Conservation (phyloP, 2,797 vertebrate genomes). For the Pseudochirops cupreus region DNA sequence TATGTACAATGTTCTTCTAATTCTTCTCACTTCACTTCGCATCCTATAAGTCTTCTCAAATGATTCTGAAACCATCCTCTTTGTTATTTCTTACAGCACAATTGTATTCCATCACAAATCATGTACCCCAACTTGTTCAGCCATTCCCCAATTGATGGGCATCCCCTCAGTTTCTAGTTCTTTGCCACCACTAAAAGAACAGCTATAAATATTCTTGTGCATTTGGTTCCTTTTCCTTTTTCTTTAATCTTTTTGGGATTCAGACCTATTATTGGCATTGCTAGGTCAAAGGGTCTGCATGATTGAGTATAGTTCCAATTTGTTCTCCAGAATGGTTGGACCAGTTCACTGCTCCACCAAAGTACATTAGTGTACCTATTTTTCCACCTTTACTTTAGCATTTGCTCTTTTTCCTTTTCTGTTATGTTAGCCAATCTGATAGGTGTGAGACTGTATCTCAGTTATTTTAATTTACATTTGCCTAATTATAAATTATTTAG, state of each 20-base stretch:
- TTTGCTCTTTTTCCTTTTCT: background rate
- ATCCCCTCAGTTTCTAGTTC: background rate
- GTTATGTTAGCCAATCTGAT: background rate
- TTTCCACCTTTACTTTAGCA: background rate
- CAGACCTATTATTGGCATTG: background rate
- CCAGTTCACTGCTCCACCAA: background rate
- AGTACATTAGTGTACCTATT: background rate
- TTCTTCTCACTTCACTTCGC: background rate
- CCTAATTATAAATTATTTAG: background rate
- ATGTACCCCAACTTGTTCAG: background rate
- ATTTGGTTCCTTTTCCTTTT: background rate
- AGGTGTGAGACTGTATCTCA: background rate
- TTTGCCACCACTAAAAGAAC: background rate
- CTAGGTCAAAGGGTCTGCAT: background rate
- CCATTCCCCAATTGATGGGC: constrained; percentile 21
- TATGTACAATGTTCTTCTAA: background rate
- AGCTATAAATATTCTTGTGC: background rate
- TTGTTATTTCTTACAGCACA: background rate
- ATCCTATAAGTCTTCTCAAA: background rate
- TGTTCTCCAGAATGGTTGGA: background rate
- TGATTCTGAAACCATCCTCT: background rate
- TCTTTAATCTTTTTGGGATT: background rate
- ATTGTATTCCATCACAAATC: background rate
- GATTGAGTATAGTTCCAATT: background rate
- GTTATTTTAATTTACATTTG: constrained; percentile 3